These are phyloP conservation scores for Malurus melanocephalus DNA, from an alignment of 2,113 vertebrate species.

Conservation along the genomic window DNA sequence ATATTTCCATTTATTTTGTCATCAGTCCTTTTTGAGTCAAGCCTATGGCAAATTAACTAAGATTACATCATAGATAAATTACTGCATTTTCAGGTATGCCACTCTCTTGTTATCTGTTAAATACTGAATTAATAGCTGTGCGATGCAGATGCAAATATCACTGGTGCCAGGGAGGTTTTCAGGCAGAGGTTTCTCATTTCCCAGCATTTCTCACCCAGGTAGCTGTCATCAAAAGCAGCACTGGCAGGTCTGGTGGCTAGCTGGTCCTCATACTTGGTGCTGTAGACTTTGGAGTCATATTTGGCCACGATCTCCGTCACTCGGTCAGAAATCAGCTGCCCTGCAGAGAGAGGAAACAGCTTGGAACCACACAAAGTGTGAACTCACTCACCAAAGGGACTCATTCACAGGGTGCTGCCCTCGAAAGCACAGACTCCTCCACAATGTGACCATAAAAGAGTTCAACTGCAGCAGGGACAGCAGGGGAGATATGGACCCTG, in stretches of 20 bases:
- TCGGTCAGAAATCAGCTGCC: constrained; percentile 92
- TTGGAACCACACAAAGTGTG: neutral
- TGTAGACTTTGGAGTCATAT: constrained; percentile 64
- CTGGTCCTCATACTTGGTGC: constrained; percentile 79
- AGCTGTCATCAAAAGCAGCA: constrained; percentile 92
- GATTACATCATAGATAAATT: neutral
- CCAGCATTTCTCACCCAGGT: constrained; percentile 80
- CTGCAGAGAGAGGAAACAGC: constrained; percentile 47
- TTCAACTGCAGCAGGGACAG: neutral
- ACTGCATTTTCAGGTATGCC: neutral
- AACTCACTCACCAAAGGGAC: neutral
- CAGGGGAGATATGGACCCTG: neutral
- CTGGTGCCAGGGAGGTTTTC: neutral
- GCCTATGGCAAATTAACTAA: neutral
- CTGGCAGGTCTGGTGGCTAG: constrained; percentile 83
- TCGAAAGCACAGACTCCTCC: neutral
- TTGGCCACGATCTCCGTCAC: constrained; percentile 86
- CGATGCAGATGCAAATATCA: neutral
- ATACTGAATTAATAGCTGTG: accelerated
- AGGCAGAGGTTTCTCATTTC: neutral
- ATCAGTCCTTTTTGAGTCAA: neutral
- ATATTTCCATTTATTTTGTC: neutral
- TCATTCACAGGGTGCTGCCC: neutral
- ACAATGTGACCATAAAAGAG: accelerated
- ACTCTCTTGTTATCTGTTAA: neutral